A percentile compares a stretch with the other conserved stretches of the same genome.
phyloP scores from a whole-genome alignment of 2,113 vertebrate species.

The Tauraco erythrolophus region DNA sequence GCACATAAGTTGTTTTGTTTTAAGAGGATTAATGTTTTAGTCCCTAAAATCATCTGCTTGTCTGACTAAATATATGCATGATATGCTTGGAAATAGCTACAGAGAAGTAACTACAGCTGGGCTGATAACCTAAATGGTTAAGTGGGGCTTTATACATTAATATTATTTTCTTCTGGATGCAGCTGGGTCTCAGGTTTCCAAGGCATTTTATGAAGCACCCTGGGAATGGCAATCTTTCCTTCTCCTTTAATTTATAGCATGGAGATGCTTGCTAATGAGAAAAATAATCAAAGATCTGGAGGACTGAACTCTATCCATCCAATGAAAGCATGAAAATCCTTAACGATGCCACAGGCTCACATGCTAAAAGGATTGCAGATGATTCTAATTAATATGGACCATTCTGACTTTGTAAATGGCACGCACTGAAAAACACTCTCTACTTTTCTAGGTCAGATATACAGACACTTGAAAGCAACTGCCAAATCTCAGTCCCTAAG shows the following conservation, averaged over 20 bases:
- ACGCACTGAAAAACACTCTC: neutral
- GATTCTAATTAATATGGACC: slow-evolving; percentile 66
- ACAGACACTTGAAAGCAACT: slow-evolving; percentile 44
- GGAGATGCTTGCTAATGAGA: slow-evolving; percentile 60
- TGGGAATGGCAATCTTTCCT: slow-evolving; percentile 44
- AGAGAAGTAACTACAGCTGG: neutral
- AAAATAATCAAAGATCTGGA: slow-evolving; percentile 65
- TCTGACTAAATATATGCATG: slow-evolving; percentile 7
- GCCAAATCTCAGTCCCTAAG: slow-evolving; percentile 41
- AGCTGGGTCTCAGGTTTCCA: slow-evolving; percentile 57
- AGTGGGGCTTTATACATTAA: neutral
- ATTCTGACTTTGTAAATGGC: slow-evolving; percentile 42
- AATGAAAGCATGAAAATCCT: slow-evolving; percentile 57
- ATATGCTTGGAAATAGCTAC: slow-evolving; percentile 22
- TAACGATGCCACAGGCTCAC: slow-evolving; percentile 66
- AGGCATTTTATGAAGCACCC: slow-evolving; percentile 39
- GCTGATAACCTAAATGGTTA: slow-evolving; percentile 32
- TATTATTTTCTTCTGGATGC: slow-evolving; percentile 25
- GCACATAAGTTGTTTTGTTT: slow-evolving; percentile 10
- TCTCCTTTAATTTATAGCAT: slow-evolving; percentile 51
- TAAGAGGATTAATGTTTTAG: slow-evolving; percentile 42
- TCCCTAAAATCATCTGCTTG: neutral
- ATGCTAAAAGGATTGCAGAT: slow-evolving; percentile 38
- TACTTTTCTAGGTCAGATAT: slow-evolving; percentile 61
- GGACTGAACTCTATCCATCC: slow-evolving; percentile 36